Base-by-base conservation (phyloP, 2,888 invertebrate species). In the Amiota communis region DNA sequence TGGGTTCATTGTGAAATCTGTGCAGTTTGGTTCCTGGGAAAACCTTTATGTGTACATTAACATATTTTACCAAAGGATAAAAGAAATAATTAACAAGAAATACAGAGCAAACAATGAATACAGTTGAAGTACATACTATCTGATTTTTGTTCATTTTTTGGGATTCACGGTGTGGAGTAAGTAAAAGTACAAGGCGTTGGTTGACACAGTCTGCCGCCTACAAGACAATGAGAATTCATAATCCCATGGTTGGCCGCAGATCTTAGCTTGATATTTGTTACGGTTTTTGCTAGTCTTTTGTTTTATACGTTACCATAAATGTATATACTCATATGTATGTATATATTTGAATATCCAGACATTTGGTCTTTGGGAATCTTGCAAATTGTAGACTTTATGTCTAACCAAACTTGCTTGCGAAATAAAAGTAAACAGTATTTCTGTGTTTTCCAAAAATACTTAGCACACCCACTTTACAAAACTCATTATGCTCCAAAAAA, bases 381-480 rank as follows among this genome's bases (percentile, higher is more conserved):
- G 53, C 53, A 9, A 57, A 13, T 57, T 17, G 57, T 17, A n/a
- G 57, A 57, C 57, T 57, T 57, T 17, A 17, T 17, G 57, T 57
- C 57, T 51, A 51, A 20, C 13, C 20, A 20, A 51, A 51, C 23
- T 67, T 67, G 8, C 51, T 67, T 51, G 67, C 23, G 23, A 51
- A 67, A n/a, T 48, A 11, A 65, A 15, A 11, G 48, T 48, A 48
- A 65, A 65, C 6, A 36, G 36, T 36, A 6, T 36, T 36, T 36
- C 8, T 36, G 36, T 6, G 6, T 36, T 36, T 36, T 36, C 36
- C 36, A 36, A 36, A 36, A 23, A 51, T 23, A 20, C n/a, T 73
- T 76, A 81, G 76, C 73, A 82, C 85, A 79, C 82, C 84, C 85
- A 84, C 83, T 78, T 77, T 83, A 73, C 74, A 70, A 83, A 83